Evolutionary conservation across 2,888 invertebrate genomes (phyloP).

Genomic region (Siphonodentalium dalli): DNA sequence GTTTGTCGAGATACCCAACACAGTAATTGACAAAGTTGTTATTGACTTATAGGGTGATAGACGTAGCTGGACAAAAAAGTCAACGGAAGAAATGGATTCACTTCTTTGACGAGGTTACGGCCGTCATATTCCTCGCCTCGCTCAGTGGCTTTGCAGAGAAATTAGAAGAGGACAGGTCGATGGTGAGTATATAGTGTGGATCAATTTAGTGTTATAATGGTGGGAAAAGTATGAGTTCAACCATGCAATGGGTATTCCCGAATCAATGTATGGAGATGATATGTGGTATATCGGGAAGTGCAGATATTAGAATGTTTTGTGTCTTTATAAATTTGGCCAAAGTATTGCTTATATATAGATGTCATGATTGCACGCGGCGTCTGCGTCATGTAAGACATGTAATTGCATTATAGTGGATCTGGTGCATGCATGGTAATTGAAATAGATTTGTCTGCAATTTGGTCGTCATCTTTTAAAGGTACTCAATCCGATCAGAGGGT

Average conservation of each 20-base stretch:
- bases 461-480: too few relatives aligned
- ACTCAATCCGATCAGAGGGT: too few relatives aligned
- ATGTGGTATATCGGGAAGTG: background rate
- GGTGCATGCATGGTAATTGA: too few relatives aligned
- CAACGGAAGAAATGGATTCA: constrained; percentile 60
- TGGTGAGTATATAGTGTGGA: constrained; percentile 32
- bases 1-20: too few relatives aligned
- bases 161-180: constrained; percentile 39
- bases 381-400: too few relatives aligned
- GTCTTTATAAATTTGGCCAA: background rate
- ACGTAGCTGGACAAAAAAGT: constrained; percentile 53
- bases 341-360: background rate
- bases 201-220: background rate
- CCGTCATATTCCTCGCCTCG: constrained; percentile 53
- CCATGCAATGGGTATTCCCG: too few relatives aligned
- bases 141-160: constrained; percentile 52
- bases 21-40: background rate
- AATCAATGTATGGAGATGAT: background rate
- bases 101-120: constrained; percentile 55
- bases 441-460: too few relatives aligned
- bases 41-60: constrained; percentile 43
- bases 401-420: too few relatives aligned
- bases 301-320: background rate
- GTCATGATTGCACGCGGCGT: background rate
- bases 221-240: background rate